phyloP scores from a whole-genome alignment of 2,113 vertebrate species.

The Scalopus aquaticus region DNA sequence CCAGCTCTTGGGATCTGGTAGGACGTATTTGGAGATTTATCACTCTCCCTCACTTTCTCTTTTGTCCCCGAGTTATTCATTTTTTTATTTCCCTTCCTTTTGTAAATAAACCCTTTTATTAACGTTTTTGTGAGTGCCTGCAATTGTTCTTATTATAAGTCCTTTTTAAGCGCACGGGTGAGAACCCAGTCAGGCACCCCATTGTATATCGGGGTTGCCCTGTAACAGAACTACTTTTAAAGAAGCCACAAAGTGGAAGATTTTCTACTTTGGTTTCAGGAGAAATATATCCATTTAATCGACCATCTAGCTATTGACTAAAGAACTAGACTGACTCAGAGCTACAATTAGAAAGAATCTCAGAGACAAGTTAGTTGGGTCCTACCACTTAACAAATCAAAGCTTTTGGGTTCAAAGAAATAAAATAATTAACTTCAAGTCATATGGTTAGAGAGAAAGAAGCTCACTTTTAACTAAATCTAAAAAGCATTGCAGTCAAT shows the following conservation, averaged over 20 bases:
- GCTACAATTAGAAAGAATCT: neutral
- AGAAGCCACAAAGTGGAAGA: neutral
- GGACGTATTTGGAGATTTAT: no score
- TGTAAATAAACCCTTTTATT: no score
- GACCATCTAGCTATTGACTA: neutral
- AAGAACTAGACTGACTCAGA: neutral
- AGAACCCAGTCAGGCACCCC: no score
- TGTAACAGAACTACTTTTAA: no score
- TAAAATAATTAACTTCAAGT: neutral
- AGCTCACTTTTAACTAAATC: neutral
- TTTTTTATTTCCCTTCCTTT: no score
- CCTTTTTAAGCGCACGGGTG: no score
- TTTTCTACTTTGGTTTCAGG: constrained; percentile 15
- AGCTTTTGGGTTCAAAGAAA: neutral
- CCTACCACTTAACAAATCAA: neutral
- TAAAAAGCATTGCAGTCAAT: neutral
- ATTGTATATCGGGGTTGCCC: no score
- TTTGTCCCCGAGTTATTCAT: no score
- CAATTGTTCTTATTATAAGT: no score
- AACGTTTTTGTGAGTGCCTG: no score
- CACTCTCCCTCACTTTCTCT: no score
- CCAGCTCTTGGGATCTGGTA: no score
- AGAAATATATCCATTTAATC: neutral
- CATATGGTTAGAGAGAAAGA: neutral
- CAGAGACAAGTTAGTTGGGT: neutral